These are phyloP conservation scores for Pseudomyrmex pallidus DNA, from an alignment of 1,140 invertebrate species.

Conservation along the genomic window DNA sequence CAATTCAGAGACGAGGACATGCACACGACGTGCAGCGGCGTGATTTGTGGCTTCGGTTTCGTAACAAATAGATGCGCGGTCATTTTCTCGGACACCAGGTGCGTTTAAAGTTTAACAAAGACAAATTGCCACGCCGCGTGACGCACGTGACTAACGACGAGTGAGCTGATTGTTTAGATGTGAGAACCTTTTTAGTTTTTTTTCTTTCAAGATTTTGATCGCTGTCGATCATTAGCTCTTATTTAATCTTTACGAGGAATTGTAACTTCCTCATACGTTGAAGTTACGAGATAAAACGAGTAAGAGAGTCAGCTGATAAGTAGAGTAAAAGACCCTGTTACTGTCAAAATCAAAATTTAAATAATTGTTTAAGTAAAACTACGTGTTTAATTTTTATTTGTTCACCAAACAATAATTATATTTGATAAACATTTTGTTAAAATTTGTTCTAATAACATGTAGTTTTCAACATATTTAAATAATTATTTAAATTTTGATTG, in stretches of 20 bases:
- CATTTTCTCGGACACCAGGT: conserved; percentile 68
- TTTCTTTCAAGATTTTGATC: conserved; percentile 46
- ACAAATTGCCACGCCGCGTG: conserved; percentile 52
- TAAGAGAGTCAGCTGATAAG: background rate
- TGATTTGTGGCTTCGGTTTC: conserved; percentile 69
- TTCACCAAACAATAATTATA: too few species aligned
- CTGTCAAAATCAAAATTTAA: too few species aligned
- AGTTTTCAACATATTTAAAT: too few species aligned
- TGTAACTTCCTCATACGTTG: background rate
- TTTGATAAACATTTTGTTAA: too few species aligned
- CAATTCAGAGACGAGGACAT: conserved; percentile 60
- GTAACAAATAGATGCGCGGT: conserved; percentile 62
- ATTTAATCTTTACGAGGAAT: background rate
- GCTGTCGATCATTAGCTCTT: conserved; percentile 12
- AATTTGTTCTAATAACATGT: too few species aligned
- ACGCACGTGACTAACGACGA: conserved; percentile 56
- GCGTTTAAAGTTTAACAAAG: conserved; percentile 68
- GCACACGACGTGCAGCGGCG: conserved; percentile 54
- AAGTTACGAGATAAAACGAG: background rate
- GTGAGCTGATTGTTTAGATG: conserved; percentile 48
- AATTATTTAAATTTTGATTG: too few species aligned
- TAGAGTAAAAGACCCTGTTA: too few species aligned
- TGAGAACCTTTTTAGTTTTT: conserved; percentile 8
- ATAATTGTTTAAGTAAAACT: too few species aligned
- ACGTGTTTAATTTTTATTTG: too few species aligned